Evolutionary conservation across 2,797 vertebrate species (phyloP).

Genomic region (Arremon brunneinucha): DNA sequence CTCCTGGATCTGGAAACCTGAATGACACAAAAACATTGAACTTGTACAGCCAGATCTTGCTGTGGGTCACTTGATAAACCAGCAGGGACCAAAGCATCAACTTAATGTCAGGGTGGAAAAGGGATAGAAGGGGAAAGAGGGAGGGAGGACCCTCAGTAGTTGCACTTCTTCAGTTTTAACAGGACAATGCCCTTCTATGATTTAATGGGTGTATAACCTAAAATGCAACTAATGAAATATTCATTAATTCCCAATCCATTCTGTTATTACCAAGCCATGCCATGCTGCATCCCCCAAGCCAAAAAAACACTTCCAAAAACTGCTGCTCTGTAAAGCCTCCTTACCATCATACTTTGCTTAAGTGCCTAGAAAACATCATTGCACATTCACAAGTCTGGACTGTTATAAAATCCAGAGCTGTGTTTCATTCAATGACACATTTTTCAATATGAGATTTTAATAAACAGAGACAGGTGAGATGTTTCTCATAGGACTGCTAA

Average conservation of each 20-base stretch:
- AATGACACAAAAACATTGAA: background rate
- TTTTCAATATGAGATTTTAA: background rate
- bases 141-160: background rate
- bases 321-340: background rate
- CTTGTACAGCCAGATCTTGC: background rate
- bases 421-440: background rate
- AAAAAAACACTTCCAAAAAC: background rate
- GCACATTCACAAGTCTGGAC: background rate
- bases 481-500: background rate
- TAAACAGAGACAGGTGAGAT: background rate
- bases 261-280: background rate
- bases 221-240: background rate
- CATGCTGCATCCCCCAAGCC: background rate
- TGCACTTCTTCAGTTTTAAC: background rate
- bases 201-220: background rate
- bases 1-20: conserved; percentile 83
- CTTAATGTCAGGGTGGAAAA: background rate
- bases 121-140: background rate
- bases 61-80: background rate
- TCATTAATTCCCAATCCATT: background rate
- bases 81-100: background rate
- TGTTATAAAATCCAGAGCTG: background rate
- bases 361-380: background rate
- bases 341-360: background rate
- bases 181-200: background rate